Evolutionary conservation across 2,113 vertebrate genomes (phyloP), one percentile per base, ranked within the genome.

Genomic region (Aleadryas rufinucha): DNA sequence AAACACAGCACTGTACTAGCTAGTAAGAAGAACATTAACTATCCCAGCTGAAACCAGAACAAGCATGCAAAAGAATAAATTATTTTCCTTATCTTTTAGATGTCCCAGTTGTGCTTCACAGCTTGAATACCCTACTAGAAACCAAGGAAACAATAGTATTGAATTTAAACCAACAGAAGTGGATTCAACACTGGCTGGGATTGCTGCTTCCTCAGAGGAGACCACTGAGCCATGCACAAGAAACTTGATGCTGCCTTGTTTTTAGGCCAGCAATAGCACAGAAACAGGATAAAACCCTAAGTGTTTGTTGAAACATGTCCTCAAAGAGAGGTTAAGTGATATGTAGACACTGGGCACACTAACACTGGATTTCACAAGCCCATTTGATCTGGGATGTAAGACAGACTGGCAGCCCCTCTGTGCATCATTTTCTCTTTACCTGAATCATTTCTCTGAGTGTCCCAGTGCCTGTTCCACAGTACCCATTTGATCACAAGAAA

Each of bases 231-330:
- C 91, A 83, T 35, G 97, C 94, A 57, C 90, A 56, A 72, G 98
- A 98, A 86, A 91, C 97, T 89, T 66, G 97, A 81, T 87, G 97
- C 31, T 97, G 97, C 33, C 98, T 98, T 96, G 95, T 60, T 77
- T 99, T 98, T 93, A 97, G 98, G 52, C 77, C 98, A 96, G 96
- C 96, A 16, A 78, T 98, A 63, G 93, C 64, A 30, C 78, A 87
- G 30, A 97, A 90, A 75, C 79, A 93, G 20, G 85, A 45, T 57
- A 84, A 98, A 95, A 7, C 7, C 11, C 12, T 2, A 80, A 54
- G 91, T 97, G 20, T 98, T 98, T 97, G 94, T 98, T 75, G 98
- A 98, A 96, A 98, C 97, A 72, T 83, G 95, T 53, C 97, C 97
- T 75, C 97, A 97, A 47, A 97, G 94, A 86, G 94, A 97, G 86